A percentile compares a stretch with the other conserved stretches of the same genome.
These are phyloP conservation scores for Drosophila paranaensis DNA, from an alignment of 2,888 invertebrate genomes.

Conservation along the genomic window DNA sequence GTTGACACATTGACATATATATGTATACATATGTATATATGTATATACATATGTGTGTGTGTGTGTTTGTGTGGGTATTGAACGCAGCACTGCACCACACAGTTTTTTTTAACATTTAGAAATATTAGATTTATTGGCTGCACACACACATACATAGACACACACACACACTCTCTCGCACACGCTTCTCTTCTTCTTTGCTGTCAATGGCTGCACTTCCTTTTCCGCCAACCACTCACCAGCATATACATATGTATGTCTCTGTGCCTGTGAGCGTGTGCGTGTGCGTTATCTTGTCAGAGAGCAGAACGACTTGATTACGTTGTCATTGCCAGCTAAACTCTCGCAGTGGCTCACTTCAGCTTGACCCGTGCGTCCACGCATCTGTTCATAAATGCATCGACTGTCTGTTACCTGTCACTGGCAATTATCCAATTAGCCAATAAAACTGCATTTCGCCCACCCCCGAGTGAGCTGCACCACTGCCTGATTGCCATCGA, in stretches of 20 bases:
- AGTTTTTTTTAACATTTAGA: constrained; percentile 63
- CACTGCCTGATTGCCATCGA: neutral
- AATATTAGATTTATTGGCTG: constrained; percentile 66
- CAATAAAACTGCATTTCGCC: constrained; percentile 5
- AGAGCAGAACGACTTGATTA: constrained; percentile 51
- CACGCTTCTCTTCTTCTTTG: constrained; percentile 19
- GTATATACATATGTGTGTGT: neutral
- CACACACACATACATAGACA: constrained; percentile 3
- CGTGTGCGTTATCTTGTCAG: constrained; percentile 60
- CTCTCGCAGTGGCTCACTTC: constrained; percentile 7
- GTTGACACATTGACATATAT: constrained; percentile 61
- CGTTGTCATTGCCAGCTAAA: constrained; percentile 45
- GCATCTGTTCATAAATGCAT: constrained; percentile 3
- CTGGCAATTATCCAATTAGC: constrained; percentile 21
- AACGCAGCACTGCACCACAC: constrained; percentile 16
- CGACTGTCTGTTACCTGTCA: constrained; percentile 20
- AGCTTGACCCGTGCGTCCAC: constrained; percentile 8
- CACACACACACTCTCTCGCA: constrained; percentile 17
- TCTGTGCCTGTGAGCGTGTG: constrained; percentile 19
- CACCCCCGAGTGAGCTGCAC: neutral
- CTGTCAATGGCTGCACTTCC: constrained; percentile 73
- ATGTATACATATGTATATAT: neutral
- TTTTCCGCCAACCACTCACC: constrained; percentile 41
- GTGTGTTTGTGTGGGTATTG: neutral
- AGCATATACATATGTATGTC: neutral